Percentiles rank a stretch among this genome's conserved stretches.
Evolutionary conservation across 2,113 vertebrate genomes (phyloP).

Genomic region (Meleagris gallopavo): DNA sequence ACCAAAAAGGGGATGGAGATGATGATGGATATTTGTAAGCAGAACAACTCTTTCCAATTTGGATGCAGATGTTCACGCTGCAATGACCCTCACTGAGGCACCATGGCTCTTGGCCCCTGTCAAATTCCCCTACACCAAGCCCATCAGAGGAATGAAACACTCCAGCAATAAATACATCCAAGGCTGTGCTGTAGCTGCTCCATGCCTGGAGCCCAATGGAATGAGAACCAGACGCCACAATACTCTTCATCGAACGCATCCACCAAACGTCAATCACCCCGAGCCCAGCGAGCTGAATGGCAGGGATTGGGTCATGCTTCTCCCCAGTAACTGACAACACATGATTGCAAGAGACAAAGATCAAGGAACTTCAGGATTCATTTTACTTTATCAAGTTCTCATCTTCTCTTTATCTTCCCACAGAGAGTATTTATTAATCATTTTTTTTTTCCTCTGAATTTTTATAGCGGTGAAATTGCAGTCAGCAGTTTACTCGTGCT

Average conservation of each 20-base stretch:
- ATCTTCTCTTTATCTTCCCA: conserved; percentile 15
- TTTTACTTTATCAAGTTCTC: conserved; percentile 7
- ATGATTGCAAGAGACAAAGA: not conserved
- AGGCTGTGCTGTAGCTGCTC: not conserved
- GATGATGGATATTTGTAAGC: not conserved
- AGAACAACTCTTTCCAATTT: not conserved
- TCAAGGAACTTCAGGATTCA: conserved; percentile 20
- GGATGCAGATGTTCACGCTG: not conserved
- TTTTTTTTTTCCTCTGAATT: conserved; percentile 15
- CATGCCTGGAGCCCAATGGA: not conserved
- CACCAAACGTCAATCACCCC: not conserved
- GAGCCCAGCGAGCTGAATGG: fast-evolving
- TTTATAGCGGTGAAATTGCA: conserved; percentile 13
- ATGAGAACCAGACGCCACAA: not conserved
- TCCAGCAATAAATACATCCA: not conserved
- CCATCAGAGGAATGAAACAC: fast-evolving
- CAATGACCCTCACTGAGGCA: not conserved
- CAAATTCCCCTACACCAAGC: not conserved
- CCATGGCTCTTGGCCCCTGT: fast-evolving
- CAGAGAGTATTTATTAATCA: conserved; percentile 38
- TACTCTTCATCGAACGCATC: not conserved
- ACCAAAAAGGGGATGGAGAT: not conserved
- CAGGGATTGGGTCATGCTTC: not conserved
- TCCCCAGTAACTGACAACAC: not conserved
- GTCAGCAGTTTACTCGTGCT: conserved; percentile 43